Evolutionary conservation across 2,113 vertebrate species (phyloP).

Genomic region (Malaclemys terrapin): DNA sequence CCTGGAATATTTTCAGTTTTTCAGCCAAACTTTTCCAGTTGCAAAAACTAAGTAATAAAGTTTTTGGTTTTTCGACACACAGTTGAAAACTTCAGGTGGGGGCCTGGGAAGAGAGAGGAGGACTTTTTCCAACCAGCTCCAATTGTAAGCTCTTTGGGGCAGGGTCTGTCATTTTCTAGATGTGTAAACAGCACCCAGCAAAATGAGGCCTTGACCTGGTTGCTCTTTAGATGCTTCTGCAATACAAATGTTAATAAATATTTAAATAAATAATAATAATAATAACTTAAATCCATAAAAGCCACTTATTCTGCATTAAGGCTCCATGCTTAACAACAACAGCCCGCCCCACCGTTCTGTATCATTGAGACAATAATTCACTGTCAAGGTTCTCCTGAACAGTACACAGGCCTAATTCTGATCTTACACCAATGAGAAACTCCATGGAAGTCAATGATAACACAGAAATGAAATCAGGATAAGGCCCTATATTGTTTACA

Average conservation of each 20-base stretch:
- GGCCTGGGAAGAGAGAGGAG: too few relatives aligned
- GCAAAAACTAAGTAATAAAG: background rate
- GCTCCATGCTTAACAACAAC: background rate
- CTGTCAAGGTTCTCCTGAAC: background rate
- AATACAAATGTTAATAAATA: background rate
- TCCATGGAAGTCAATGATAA: background rate
- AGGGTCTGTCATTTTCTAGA: background rate
- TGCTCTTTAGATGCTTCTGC: background rate
- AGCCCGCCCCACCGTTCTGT: background rate
- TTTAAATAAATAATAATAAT: background rate
- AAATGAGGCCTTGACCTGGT: background rate
- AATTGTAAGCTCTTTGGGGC: background rate
- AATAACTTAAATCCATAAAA: background rate
- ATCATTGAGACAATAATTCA: background rate
- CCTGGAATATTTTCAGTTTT: background rate
- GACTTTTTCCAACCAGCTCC: background rate
- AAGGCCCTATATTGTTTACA: background rate
- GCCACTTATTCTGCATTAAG: background rate
- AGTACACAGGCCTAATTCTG: background rate
- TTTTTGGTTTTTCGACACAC: background rate
- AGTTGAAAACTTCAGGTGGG: background rate
- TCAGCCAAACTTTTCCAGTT: background rate
- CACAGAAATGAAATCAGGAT: too few relatives aligned
- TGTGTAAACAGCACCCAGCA: background rate
- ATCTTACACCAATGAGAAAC: background rate